Base-by-base conservation (phyloP, 2,113 vertebrate genomes). In the Hoplias malabaricus region DNA sequence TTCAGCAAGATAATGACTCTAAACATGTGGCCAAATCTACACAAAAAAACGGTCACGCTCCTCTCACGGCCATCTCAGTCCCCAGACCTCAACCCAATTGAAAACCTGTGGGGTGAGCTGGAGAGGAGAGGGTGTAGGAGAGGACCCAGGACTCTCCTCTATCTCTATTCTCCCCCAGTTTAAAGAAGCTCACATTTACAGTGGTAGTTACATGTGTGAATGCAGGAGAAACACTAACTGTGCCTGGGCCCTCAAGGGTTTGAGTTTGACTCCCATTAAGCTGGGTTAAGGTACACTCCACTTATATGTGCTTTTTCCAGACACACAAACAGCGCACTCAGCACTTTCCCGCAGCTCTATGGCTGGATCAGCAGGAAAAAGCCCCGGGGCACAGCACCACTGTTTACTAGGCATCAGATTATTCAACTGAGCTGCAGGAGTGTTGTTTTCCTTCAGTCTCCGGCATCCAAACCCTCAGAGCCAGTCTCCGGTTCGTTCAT, bases 341-440 rank as follows among this genome's bases (percentile, higher is more conserved):
- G 53, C 25, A 50, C 57, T 79, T 66, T 59, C 27, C 10, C 62
- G 12, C 10, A 42, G 40, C 29, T 54, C n/a, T n/a, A 33, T 9
- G 31, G 62, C 23, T 23, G 12, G 33, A 21, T 72, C 68, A 72
- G 38, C 67, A 77, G 73, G 59, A 59, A 56, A 19, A 6, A 12
- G 10, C 23, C 61, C 50, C 21, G 10, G 38, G 61, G 73, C 5
- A 2, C 34, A 29, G 53, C 62, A 48, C 34, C 36, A 40, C 61
- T 70, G 65, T 84, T 78, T 75, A 78, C 65, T 43, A 61, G 43
- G 25, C 46, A 69, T 76, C 68, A 54, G 50, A 84, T 71, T 82
- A 80, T 84, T 82, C 43, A 78, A 71, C 54, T 42, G 42, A 73
- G 68, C 83, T 70, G 73, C 77, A 78, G 36, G 70, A 57, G 48